A percentile compares a stretch with the other conserved stretches of the same genome.
phyloP scores from a whole-genome alignment of 2,113 vertebrate species.

The Ciconia stormi region DNA sequence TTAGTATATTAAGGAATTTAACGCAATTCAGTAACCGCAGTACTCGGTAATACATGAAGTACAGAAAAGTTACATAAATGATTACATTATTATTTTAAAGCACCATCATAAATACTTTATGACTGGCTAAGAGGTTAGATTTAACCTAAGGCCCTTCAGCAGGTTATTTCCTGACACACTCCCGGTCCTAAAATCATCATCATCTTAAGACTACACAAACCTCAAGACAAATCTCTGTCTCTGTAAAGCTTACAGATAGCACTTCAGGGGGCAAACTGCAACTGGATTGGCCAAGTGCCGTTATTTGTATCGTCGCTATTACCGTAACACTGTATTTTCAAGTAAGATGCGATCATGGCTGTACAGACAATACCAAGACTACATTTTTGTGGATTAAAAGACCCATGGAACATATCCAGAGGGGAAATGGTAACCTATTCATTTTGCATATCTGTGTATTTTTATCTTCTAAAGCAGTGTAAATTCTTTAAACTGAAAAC shows the following conservation, averaged over 20 bases:
- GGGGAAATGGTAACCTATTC: background rate
- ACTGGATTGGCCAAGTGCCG: background rate
- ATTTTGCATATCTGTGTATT: background rate
- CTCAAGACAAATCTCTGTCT: background rate
- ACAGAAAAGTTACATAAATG: background rate
- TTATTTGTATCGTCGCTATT: rapidly evolving
- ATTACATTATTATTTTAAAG: background rate
- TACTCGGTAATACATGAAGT: background rate
- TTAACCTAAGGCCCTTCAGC: background rate
- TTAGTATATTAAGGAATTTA: background rate
- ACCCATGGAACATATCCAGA: background rate
- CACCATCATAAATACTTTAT: background rate
- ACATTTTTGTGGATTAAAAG: background rate
- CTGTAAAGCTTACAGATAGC: background rate
- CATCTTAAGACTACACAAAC: background rate
- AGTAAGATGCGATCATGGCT: background rate
- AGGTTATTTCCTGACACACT: background rate
- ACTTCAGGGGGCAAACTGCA: background rate
- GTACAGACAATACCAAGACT: background rate
- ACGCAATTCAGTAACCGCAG: background rate
- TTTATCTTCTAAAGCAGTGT: background rate
- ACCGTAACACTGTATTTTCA: background rate
- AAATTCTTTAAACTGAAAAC: background rate
- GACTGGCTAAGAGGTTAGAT: background rate
- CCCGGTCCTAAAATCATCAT: background rate